Evolutionary conservation across 2,888 invertebrate species (phyloP).

Genomic region (Gandaritis pyraliata): DNA sequence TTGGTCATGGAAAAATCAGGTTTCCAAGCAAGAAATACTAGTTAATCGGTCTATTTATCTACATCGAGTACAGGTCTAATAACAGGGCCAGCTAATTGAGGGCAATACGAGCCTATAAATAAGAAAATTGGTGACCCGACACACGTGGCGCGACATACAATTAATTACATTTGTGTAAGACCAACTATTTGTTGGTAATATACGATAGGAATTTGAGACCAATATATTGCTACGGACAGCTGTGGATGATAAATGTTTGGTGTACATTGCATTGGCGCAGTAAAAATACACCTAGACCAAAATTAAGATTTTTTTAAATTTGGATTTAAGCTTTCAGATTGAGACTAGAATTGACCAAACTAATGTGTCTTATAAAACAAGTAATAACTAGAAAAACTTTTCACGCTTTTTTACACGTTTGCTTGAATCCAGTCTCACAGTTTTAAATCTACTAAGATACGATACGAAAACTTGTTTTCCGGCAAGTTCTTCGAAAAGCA

Average conservation of each 20-base stretch:
- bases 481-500: neutral
- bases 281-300: neutral
- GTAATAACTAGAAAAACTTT: no score
- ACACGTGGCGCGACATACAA: slow-evolving; percentile 63
- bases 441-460: no score
- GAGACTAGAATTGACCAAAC: no score
- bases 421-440: no score
- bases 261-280: slow-evolving; percentile 7
- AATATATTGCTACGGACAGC: slow-evolving; percentile 25
- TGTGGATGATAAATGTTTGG: slow-evolving; percentile 29
- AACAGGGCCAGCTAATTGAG: slow-evolving; percentile 64
- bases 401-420: no score
- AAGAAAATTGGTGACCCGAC: slow-evolving; percentile 69
- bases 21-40: neutral
- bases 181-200: slow-evolving; percentile 30
- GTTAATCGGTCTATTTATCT: slow-evolving; percentile 50
- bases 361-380: no score
- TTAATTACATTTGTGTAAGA: slow-evolving; percentile 58
- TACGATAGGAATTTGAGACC: slow-evolving; percentile 34
- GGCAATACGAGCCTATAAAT: slow-evolving; percentile 73
- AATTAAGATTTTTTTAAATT: neutral
- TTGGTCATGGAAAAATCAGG: neutral
- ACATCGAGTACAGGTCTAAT: slow-evolving; percentile 61
- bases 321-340: neutral
- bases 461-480: no score